phyloP scores from a whole-genome alignment of 2,797 vertebrate genomes.

The Prunella strophiata region DNA sequence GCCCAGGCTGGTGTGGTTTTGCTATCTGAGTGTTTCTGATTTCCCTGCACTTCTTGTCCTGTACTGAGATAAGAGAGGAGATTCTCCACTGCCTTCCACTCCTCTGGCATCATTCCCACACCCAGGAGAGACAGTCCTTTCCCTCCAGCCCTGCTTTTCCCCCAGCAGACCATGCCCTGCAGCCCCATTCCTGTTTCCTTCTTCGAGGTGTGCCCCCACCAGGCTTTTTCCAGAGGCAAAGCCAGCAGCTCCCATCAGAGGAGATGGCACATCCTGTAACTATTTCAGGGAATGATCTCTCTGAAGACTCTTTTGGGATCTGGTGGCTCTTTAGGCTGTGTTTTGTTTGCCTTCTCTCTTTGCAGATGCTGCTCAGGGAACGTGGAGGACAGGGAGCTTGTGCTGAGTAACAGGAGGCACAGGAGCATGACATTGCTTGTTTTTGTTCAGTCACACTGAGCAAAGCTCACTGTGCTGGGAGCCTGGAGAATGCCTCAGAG shows the following conservation, averaged over 20 bases:
- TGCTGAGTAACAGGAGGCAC: slow-evolving; percentile 51
- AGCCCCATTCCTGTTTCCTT: neutral
- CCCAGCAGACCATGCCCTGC: neutral
- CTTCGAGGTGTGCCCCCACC: neutral
- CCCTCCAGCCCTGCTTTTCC: neutral
- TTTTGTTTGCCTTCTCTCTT: neutral
- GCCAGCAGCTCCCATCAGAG: neutral
- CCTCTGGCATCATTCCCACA: neutral
- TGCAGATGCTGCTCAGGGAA: slow-evolving; percentile 19
- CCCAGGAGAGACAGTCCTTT: neutral
- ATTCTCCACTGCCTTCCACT: neutral
- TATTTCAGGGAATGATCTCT: neutral
- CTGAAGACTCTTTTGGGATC: neutral
- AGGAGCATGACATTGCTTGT: slow-evolving; percentile 49
- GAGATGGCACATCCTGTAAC: neutral
- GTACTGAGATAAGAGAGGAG: slow-evolving; percentile 1
- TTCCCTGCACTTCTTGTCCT: neutral
- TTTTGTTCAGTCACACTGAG: slow-evolving; percentile 55
- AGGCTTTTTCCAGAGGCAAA: neutral
- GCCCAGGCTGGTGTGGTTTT: neutral
- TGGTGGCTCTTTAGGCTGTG: neutral
- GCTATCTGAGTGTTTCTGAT: neutral
- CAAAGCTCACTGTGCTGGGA: neutral
- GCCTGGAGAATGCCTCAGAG: slow-evolving; percentile 2
- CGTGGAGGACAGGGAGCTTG: neutral